phyloP scores from a whole-genome alignment of 2,113 vertebrate species.

The Eptesicus fuscus region DNA sequence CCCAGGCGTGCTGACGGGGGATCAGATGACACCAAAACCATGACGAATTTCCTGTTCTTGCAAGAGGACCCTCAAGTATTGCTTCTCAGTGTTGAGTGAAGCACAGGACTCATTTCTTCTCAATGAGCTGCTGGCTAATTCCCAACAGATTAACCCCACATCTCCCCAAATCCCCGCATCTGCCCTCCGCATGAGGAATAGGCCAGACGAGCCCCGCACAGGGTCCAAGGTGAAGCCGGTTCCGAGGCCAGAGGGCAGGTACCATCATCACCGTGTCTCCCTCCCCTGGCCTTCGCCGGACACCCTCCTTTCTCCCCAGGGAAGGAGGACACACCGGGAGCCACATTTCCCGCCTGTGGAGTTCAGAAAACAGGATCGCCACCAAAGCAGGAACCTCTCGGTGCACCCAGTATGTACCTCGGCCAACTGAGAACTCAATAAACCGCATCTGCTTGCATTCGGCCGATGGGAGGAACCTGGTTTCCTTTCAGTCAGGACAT shows the following conservation, averaged over 20 bases:
- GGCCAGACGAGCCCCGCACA: not conserved
- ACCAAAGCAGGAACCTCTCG: not conserved
- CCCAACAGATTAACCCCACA: not conserved
- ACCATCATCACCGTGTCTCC: rapidly evolving
- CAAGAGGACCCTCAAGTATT: not conserved
- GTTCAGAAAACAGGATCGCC: not conserved
- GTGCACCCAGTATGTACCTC: not conserved
- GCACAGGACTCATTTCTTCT: slow-evolving; percentile 19
- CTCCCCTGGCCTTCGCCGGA: not conserved
- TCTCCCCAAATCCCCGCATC: not conserved
- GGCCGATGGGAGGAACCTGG: not conserved
- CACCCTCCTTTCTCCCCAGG: not conserved
- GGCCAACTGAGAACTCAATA: not conserved
- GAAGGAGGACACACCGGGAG: not conserved
- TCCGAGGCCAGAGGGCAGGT: not conserved
- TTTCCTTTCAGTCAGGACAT: not conserved
- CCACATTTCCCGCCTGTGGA: not conserved
- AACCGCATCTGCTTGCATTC: not conserved
- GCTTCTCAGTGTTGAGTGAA: not conserved
- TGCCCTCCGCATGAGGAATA: not conserved
- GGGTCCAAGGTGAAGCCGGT: not conserved
- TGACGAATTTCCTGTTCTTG: not conserved
- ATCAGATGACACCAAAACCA: not conserved
- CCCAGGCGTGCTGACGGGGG: not conserved
- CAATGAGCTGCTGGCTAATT: not conserved